These are phyloP conservation scores for Echiichthys vipera DNA, from an alignment of 2,797 vertebrate genomes.

Conservation along the genomic window DNA sequence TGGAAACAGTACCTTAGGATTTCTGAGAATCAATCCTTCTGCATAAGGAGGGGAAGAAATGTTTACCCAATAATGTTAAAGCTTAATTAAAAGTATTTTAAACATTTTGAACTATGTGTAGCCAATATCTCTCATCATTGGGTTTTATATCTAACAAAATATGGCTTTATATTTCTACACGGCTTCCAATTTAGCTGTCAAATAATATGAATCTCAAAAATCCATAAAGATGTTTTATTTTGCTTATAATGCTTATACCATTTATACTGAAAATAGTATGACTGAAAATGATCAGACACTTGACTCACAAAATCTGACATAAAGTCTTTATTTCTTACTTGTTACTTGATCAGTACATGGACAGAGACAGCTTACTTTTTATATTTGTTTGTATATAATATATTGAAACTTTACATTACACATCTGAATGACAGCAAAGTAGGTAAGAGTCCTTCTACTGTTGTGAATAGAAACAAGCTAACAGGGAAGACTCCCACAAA, in stretches of 20 bases:
- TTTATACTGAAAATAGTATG: neutral
- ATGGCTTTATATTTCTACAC: too few relatives aligned
- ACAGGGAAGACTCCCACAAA: conserved; percentile 75
- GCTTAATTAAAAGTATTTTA: neutral
- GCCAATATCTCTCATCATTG: neutral
- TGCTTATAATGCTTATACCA: too few relatives aligned
- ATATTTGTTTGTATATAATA: conserved; percentile 78
- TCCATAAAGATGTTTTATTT: too few relatives aligned
- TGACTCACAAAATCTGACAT: conserved; percentile 44
- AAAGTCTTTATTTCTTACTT: conserved; percentile 81
- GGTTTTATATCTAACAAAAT: too few relatives aligned
- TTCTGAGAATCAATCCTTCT: neutral
- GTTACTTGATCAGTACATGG: conserved; percentile 83
- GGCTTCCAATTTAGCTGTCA: too few relatives aligned
- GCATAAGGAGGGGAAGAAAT: neutral
- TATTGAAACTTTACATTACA: conserved; percentile 80
- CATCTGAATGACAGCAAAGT: conserved; percentile 80
- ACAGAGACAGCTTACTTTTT: conserved; percentile 81
- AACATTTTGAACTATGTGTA: neutral
- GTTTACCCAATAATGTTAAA: neutral
- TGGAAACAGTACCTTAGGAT: neutral
- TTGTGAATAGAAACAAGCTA: conserved; percentile 74
- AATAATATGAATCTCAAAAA: neutral
- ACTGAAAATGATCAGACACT: conserved; percentile 15
- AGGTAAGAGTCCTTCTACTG: conserved; percentile 78